Base-by-base conservation (phyloP, 2,888 invertebrate species). In the Sinodicranocentrus sp. region DNA sequence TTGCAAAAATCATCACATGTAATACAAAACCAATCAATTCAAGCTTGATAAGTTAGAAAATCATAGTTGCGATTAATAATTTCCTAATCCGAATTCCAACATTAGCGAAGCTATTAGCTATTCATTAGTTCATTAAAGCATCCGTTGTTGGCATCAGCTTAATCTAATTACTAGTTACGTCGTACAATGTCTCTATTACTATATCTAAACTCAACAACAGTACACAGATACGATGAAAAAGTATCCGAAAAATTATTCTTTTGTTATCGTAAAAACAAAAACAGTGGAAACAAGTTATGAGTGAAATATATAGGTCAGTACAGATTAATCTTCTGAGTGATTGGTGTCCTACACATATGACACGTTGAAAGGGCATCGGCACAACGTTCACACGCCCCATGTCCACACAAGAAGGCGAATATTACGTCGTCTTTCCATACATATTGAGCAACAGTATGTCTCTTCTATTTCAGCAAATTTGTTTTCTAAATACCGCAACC, bases 351-450 rank as follows among this genome's bases (percentile, higher is more conserved):
- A 91, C 95, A 95, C 95, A 97, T 96, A 91, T 96, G 96, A 91
- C 96, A 97, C 21, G 94, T 95, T 89, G 94, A 94, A 43, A 97
- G 91, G 0, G 96, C 95, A 85, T 94, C 94, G 0, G 96, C 95
- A 90, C 97, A 97, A 88, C 93, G 93, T 72, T 94, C 94, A 90
- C 97, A 97, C 15, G 96, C 95, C 23, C 95, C 94, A 89, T 97
- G 97, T 0, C 97, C 97, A 89, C 97, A 97, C n/a, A 96, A 92
- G 90, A 97, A 97, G 23, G 95, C 96, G 21, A n/a, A 96, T 94
- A 89, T 95, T 95, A 44, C 95, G 92, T 84, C 94, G 93, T 43
- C 95, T 92, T 89, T 97, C 96, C 96, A 97, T 95, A 90, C 97
- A 97, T 88, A 97, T 96, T 76, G 95, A 94, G 90, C 97, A 97